Conservation (phyloP, 2,888 invertebrate species). For the Harpagoxenus sublaevis region DNA sequence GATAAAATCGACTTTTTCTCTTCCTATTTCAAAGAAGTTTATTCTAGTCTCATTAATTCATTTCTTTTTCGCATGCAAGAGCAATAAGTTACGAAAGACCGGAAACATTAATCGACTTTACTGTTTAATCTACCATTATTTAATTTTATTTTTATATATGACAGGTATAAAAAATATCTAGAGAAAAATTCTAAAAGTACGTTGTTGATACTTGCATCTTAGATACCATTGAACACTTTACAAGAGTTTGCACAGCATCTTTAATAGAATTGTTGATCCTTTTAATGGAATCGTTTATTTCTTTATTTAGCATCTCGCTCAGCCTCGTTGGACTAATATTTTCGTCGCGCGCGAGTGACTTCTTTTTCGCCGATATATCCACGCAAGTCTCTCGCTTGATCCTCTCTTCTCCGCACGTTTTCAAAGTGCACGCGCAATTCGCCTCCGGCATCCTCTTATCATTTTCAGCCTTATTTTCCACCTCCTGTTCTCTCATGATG, state of each 20-base stretch:
- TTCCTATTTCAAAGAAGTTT: conserved; percentile 40
- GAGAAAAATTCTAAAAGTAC: conserved; percentile 24
- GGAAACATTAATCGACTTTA: neutral
- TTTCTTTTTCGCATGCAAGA: too few species aligned
- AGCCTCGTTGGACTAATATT: conserved; percentile 63
- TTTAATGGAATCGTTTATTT: conserved; percentile 77
- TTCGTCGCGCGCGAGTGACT: conserved; percentile 8
- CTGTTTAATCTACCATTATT: neutral
- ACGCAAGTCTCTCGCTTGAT: conserved; percentile 18
- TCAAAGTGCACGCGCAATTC: conserved; percentile 35
- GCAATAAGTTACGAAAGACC: neutral
- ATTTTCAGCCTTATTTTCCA: conserved; percentile 8
- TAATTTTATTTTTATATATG: neutral
- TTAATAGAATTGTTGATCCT: conserved; percentile 77
- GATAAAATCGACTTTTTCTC: neutral
- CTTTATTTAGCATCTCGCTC: conserved; percentile 75
- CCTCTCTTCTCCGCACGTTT: conserved; percentile 38
- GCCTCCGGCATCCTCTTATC: conserved; percentile 6
- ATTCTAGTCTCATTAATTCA: neutral
- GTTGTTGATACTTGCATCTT: conserved; percentile 71
- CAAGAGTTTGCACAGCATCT: conserved; percentile 75
- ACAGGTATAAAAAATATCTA: neutral
- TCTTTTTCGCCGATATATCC: neutral
- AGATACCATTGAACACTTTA: conserved; percentile 73
- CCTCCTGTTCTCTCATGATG: neutral